Base-by-base conservation (phyloP, 2,113 vertebrate genomes). In the Vulpes vulpes region DNA sequence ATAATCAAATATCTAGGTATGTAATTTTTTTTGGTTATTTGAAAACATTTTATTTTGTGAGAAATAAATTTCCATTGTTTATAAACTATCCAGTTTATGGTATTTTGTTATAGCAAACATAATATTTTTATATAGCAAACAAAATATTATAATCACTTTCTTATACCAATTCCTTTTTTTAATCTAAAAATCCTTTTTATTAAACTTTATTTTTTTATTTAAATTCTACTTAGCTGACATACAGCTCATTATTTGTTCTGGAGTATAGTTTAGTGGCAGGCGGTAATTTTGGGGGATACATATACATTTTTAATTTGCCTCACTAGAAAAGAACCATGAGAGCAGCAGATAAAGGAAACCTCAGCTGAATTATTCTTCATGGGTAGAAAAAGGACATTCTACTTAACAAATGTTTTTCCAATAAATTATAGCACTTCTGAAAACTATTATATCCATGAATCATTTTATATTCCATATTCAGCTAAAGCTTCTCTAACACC, bases 291-390 rank as follows among this genome's bases (percentile, higher is more conserved):
- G 85, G 19, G 89, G 20, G 9, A 86, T 49, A n/a, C 43, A 79
- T n/a, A 88, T 11, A 53, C n/a, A 89, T 76, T 89, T 96, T 84
- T 84, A 32, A 80, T 74, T 85, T 81, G 27, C 38, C 20, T 91
- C 27, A 91, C 71, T 96, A 43, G 57, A 93, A 80, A 95, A 92
- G 49, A 69, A 38, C 9, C 8, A 74, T 80, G 20, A 80, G 5
- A 74, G 62, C 32, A 93, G 51, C 23, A 78, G 67, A 89, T 92
- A 76, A 87, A 88, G 60, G 59, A 81, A 90, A 84, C 6, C 2
- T 71, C 12, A 67, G 22, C 3, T n/a, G n/a, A 60, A 91, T 91
- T 88, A 53, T 57, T 16, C 6, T 83, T 79, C 32, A 43, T 17
- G 15, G 6, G 27, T 30, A 3, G 38, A 79, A 78, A 59, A 71